Percentiles rank a stretch among this genome's conserved stretches.
Conservation (phyloP, 2,797 vertebrate genomes). For the Psittacula derbiana region DNA sequence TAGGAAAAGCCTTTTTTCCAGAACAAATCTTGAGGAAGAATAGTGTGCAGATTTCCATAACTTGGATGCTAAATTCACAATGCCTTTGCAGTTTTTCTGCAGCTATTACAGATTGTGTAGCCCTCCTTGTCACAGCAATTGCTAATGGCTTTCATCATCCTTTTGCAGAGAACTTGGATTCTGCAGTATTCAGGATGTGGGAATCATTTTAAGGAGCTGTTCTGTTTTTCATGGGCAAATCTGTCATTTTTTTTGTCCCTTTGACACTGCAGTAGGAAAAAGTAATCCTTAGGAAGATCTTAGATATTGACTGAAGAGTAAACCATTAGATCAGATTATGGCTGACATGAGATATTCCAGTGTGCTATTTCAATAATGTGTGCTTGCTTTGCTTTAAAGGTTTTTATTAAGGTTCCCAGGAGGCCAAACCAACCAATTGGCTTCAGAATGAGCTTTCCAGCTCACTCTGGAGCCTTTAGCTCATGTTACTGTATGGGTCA, state of each 20-base stretch:
- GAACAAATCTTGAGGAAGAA: not conserved
- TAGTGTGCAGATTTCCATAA: not conserved
- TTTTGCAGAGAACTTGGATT: not conserved
- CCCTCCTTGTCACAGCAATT: not conserved
- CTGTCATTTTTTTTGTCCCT: not conserved
- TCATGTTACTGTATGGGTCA: not conserved
- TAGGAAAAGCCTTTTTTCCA: not conserved
- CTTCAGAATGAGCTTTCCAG: not conserved
- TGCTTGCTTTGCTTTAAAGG: not conserved
- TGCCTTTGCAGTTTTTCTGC: not conserved
- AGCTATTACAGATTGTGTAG: not conserved
- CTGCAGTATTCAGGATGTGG: not conserved
- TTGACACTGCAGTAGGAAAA: not conserved
- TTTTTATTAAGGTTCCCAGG: not conserved
- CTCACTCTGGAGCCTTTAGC: not conserved
- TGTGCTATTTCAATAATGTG: not conserved
- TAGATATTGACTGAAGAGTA: not conserved
- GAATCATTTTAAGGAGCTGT: not conserved
- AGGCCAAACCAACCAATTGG: not conserved
- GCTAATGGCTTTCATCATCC: not conserved
- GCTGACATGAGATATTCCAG: not conserved
- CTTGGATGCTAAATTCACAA: not conserved
- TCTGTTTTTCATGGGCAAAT: not conserved
- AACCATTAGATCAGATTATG: not conserved
- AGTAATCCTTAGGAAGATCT: not conserved